Percentiles rank a stretch among this genome's conserved stretches.
These are phyloP conservation scores for Calypte anna DNA, from an alignment of 2,113 vertebrate genomes.

Conservation along the genomic window DNA sequence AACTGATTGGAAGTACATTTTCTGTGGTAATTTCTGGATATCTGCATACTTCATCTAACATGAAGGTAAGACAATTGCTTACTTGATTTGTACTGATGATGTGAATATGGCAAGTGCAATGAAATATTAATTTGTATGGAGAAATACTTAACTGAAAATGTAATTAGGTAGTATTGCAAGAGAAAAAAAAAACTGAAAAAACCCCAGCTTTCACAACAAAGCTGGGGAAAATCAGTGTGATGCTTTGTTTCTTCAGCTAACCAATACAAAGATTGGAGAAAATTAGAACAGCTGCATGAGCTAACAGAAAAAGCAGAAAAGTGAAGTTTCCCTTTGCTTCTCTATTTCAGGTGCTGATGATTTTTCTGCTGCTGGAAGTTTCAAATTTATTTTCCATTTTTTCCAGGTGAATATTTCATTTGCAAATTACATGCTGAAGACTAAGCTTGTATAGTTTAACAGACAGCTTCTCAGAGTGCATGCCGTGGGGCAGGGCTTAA, in stretches of 20 bases:
- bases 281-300: not conserved
- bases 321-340: not conserved
- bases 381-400: slow-evolving; percentile 40
- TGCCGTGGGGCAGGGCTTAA: not conserved
- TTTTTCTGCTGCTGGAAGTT: slow-evolving; percentile 71
- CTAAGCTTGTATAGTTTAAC: not conserved
- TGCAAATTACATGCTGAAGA: not conserved
- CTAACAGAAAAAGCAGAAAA: not conserved
- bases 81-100: slow-evolving; percentile 25
- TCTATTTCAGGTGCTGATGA: slow-evolving; percentile 46
- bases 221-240: not conserved
- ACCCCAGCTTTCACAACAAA: not conserved
- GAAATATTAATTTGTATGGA: slow-evolving; percentile 28
- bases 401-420: slow-evolving; percentile 64
- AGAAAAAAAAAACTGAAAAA: not conserved
- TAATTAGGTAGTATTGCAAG: not conserved
- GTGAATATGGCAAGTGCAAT: not conserved
- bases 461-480: not conserved
- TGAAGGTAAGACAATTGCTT: slow-evolving; percentile 77
- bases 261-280: not conserved
- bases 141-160: slow-evolving; percentile 7
- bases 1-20: not conserved
- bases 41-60: slow-evolving; percentile 43
- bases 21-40: slow-evolving; percentile 23
- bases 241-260: not conserved